Evolutionary conservation across 2,888 invertebrate species (phyloP), one percentile per base, ranked within the genome.

Genomic region (Sycophila texana): DNA sequence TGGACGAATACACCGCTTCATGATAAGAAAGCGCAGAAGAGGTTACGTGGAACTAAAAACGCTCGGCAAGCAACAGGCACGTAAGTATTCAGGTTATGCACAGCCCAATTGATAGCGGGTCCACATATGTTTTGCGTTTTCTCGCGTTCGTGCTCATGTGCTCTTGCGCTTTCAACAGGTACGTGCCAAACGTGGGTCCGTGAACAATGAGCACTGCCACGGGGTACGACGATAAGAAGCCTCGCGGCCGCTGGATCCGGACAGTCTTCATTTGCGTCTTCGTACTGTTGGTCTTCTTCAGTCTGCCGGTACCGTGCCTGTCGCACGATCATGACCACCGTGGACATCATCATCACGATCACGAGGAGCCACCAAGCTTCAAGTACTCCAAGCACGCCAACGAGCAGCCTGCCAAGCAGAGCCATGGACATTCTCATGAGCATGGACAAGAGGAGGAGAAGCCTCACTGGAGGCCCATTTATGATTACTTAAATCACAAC

Each of bases 361-460:
- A 92, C 61, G 86, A 86, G 61, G 94, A 94, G 86, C 91, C 93
- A 71, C 94, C 97, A 22, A 93, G 95, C 73, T 97, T 94, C 88
- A 98, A 97, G 91, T 98, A 98, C 91, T 95, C 97, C 49, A 92
- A 92, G 87, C 91, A 93, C 87, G 97, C 95, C 0, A 95, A 94
- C 85, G 91, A 89, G 76, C 76, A 83, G 85, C 3, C 89, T 87
- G 77, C 77, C 83, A 83, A 87, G 76, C 85, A 85, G 39, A 85
- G 80, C 22, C 55, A 77, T 22, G 51, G 83, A 5, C 84, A 86
- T 74, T 83, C 87, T 68, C 82, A 86, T 81, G 85, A 86, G 74
- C 88, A 91, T 85, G 86, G 90, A 81, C 88, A 92, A 84, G 85
- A 88, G 83, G 74, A 74, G 18, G 81, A 82, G 20, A 77, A 79